A percentile compares a stretch with the other conserved stretches of the same genome.
These are phyloP conservation scores for Schlechtendalia chinensis DNA, from an alignment of 1,140 invertebrate species.

Conservation along the genomic window DNA sequence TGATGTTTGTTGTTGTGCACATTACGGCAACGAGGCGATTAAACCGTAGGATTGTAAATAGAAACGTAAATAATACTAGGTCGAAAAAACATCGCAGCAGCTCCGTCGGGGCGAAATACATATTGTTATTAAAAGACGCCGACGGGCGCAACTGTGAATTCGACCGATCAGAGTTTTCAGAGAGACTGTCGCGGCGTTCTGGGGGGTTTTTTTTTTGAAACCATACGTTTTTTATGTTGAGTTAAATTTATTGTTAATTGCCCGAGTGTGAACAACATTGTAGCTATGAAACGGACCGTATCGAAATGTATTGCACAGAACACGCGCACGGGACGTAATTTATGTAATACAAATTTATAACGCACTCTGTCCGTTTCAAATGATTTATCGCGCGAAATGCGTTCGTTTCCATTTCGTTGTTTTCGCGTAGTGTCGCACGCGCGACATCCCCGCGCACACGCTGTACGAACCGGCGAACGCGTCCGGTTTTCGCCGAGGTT, in stretches of 20 bases:
- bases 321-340: neutral
- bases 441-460: neutral
- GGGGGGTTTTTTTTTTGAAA: too few species aligned
- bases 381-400: conserved; percentile 11
- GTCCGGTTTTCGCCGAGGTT: neutral
- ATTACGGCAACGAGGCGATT: too few species aligned
- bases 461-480: neutral
- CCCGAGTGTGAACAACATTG: conserved; percentile 11
- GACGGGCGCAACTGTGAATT: too few species aligned
- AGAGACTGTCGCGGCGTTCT: too few species aligned
- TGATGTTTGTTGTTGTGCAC: too few species aligned
- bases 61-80: too few species aligned
- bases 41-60: too few species aligned
- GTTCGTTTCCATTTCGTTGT: neutral
- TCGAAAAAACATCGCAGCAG: too few species aligned
- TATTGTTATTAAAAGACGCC: too few species aligned
- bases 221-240: neutral
- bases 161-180: too few species aligned
- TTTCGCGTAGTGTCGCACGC: neutral
- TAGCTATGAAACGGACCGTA: conserved; percentile 13
- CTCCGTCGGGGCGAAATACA: too few species aligned
- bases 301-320: neutral
- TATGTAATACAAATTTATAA: neutral
- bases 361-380: conserved; percentile 18
- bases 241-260: conserved; percentile 36